These are phyloP conservation scores for Lithobates sylvaticus DNA, from an alignment of 2,797 vertebrate genomes.

Conservation along the genomic window DNA sequence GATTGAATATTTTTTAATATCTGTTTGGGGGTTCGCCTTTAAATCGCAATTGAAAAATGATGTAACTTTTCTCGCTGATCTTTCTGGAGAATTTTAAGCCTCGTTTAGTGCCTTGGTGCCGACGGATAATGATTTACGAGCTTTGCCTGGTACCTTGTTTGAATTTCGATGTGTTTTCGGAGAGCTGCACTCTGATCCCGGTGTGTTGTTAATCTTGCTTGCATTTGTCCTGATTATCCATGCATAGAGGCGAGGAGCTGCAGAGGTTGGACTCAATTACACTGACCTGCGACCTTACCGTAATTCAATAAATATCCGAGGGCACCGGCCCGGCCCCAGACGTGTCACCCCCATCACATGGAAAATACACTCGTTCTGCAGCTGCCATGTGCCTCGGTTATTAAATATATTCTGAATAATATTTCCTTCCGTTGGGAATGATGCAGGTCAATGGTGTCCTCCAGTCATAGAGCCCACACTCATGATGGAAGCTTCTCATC, in stretches of 20 bases:
- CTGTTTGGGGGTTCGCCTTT: not conserved
- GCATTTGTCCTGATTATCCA: conserved; percentile 46
- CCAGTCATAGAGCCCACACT: no score
- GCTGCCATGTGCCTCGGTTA: conserved; percentile 8
- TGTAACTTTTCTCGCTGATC: not conserved
- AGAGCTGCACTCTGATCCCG: not conserved
- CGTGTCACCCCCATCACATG: not conserved
- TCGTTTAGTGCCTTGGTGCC: not conserved
- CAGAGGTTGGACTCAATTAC: conserved; percentile 12
- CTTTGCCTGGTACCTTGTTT: not conserved
- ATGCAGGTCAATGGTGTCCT: not conserved
- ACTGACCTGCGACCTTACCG: conserved; percentile 10
- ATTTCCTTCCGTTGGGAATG: not conserved
- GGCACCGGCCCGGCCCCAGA: not conserved
- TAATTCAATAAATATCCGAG: conserved; percentile 32
- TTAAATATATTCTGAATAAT: not conserved
- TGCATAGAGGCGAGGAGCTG: not conserved
- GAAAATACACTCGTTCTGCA: not conserved
- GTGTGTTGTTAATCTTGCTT: conserved; percentile 8
- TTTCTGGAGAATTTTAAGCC: not conserved
- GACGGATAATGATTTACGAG: not conserved
- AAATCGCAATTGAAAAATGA: not conserved
- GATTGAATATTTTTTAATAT: no score
- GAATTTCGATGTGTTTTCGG: not conserved
- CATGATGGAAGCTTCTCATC: no score